Conservation (phyloP, 37 sponge, comb jelly and placozoan genomes). For the Spongilla lacustris region DNA sequence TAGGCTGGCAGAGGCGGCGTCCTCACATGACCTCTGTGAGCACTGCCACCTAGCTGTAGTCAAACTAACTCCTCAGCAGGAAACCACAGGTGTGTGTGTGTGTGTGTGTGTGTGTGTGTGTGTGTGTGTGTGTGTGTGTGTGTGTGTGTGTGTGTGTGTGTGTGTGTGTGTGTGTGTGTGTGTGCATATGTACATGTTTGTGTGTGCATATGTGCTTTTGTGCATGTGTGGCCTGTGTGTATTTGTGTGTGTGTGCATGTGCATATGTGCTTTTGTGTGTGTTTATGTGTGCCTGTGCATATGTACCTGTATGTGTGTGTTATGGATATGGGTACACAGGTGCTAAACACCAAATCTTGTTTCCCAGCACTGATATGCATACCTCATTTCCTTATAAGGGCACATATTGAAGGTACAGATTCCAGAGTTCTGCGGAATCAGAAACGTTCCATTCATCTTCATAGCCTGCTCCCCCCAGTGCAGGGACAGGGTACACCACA, state of each 20-base stretch:
- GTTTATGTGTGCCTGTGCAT: too few species aligned
- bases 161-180: too few species aligned
- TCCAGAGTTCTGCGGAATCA: not conserved
- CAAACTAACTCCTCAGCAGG: not conserved
- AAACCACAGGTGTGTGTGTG: not conserved
- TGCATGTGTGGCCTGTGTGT: too few species aligned
- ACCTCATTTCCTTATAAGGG: not conserved
- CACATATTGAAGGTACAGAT: not conserved
- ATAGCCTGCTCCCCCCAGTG: not conserved
- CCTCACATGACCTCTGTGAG: conserved; percentile 4
- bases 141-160: too few species aligned
- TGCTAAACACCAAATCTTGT: too few species aligned
- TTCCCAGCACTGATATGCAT: too few species aligned
- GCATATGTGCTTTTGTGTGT: not conserved
- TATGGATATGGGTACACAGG: too few species aligned
- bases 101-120: too few species aligned
- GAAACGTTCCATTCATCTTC: not conserved
- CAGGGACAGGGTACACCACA: not conserved
- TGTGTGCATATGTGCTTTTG: too few species aligned
- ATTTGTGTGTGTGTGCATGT: not conserved
- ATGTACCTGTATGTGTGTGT: not conserved
- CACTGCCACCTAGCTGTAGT: not conserved
- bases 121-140: too few species aligned
- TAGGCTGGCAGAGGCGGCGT: too few species aligned
- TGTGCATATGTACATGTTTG: too few species aligned